These are phyloP conservation scores for Apogon hyalosoma DNA, from an alignment of 2,797 vertebrate species.

Conservation along the genomic window DNA sequence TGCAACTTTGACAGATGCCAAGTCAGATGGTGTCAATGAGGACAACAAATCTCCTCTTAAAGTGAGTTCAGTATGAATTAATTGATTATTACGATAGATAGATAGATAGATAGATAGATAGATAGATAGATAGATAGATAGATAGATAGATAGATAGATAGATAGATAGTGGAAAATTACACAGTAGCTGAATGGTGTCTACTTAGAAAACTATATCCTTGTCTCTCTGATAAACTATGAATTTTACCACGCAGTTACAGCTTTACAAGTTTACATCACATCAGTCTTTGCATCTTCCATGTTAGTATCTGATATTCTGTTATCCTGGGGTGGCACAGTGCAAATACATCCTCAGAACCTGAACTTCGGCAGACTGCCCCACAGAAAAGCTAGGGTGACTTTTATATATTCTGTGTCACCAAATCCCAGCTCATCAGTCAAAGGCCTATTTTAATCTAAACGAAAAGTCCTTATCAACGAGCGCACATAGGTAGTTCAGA, in stretches of 20 bases:
- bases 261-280: conserved; percentile 1
- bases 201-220: too few species aligned
- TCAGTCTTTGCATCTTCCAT: conserved; percentile 10
- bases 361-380: conserved; percentile 4
- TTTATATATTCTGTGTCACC: not conserved
- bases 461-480: not conserved
- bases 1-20: conserved; percentile 10
- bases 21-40: conserved; percentile 53
- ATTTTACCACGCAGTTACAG: too few species aligned
- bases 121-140: too few species aligned
- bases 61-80: conserved; percentile 45
- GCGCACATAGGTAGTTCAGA: not conserved
- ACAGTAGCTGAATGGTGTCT: too few species aligned
- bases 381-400: not conserved
- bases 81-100: conserved; percentile 42
- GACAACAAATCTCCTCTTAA: conserved; percentile 65
- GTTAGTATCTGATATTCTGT: conserved; percentile 24
- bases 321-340: conserved; percentile 7
- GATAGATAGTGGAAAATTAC: too few species aligned
- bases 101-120: too few species aligned
- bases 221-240: too few species aligned
- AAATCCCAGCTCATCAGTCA: not conserved
- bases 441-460: not conserved
- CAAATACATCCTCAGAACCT: not conserved
- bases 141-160: too few species aligned